A percentile compares a stretch with the other conserved stretches of the same genome.
These are phyloP conservation scores for Habropoda laboriosa DNA, from an alignment of 1,140 invertebrate species.

Conservation along the genomic window DNA sequence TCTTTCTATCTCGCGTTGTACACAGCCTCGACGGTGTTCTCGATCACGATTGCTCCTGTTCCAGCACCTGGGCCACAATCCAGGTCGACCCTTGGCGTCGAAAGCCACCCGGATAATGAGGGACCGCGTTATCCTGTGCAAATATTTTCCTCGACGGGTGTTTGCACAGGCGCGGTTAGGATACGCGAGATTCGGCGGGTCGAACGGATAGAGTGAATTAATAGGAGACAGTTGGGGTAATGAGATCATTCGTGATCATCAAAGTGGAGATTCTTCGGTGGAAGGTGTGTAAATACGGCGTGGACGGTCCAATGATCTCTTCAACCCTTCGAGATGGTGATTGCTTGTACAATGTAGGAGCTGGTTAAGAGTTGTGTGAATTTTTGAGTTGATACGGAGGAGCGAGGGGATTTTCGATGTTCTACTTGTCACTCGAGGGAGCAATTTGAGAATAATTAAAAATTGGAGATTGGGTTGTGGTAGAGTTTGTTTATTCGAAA, in stretches of 20 bases:
- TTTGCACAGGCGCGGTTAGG: slow-evolving; percentile 69
- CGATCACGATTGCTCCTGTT: slow-evolving; percentile 35
- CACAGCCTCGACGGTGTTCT: too few relatives aligned
- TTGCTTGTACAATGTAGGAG: too few relatives aligned
- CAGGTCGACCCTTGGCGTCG: slow-evolving; percentile 43
- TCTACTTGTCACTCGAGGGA: too few relatives aligned
- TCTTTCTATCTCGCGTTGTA: background rate
- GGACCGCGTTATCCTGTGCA: slow-evolving; percentile 74
- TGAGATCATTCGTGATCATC: slow-evolving; percentile 65
- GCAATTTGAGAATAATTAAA: too few relatives aligned
- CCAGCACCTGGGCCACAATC: slow-evolving; percentile 69
- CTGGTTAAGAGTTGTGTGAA: too few relatives aligned
- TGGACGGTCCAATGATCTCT: too few relatives aligned
- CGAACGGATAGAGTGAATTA: slow-evolving; percentile 9
- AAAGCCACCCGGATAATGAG: slow-evolving; percentile 73
- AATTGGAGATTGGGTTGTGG: too few relatives aligned
- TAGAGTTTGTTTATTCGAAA: too few relatives aligned
- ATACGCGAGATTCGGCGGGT: slow-evolving; percentile 16
- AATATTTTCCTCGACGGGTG: slow-evolving; percentile 73
- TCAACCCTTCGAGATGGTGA: too few relatives aligned
- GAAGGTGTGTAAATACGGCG: slow-evolving; percentile 45
- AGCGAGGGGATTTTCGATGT: too few relatives aligned
- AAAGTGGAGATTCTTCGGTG: slow-evolving; percentile 31
- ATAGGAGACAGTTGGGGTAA: slow-evolving; percentile 40
- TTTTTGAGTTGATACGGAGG: too few relatives aligned